Base-by-base conservation (phyloP, 1,140 invertebrate genomes). In the Thaumatotibia leucotreta region DNA sequence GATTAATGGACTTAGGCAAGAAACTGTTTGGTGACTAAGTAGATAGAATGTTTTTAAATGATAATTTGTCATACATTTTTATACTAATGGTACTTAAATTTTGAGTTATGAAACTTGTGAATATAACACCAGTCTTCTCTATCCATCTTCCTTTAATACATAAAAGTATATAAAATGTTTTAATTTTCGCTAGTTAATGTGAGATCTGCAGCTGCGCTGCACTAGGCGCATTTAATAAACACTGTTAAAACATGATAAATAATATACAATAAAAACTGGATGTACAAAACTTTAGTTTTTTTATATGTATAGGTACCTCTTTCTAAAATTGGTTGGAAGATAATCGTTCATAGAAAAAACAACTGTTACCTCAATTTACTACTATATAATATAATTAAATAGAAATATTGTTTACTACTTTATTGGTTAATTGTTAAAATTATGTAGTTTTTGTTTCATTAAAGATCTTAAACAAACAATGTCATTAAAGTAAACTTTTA, bases 1-100 rank as follows among this genome's bases (percentile, higher is more conserved):
- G 95, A 77, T 93, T 97, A 90, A 97, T 97, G 95, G 96, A 97
- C 75, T 91, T 98, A 77, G 96, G 96, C 72, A 97, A 97, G 88
- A 94, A 94, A 83, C 92, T 97, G 65, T 96, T 96, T 91, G 96
- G 96, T 65, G 96, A 96, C 90, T 96, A 95, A 22, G 22, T 61
- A 52, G 62, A 58, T 63, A 65, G 67, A 65, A 72, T 68, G 24
- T 50, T 64, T 32, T 63, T 63, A 50, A 39, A 27, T 27, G 1
- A 58, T 58, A 11, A 49, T 39, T 66, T 64, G 61, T 70, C 65
- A 62, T 69, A 58, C 65, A 70, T 64, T 70, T 70, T 70, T 61
- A 22, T 70, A 70, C 20, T 68, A 45, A 35, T 72, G 29, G 65
- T 67, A 50, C 20, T 58, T 58, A 58, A n/a, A 58, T 58, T 58